Percentiles rank a stretch among this genome's conserved stretches.
phyloP scores from a whole-genome alignment of 2,888 invertebrate genomes.

The Polymixis lichenea region DNA sequence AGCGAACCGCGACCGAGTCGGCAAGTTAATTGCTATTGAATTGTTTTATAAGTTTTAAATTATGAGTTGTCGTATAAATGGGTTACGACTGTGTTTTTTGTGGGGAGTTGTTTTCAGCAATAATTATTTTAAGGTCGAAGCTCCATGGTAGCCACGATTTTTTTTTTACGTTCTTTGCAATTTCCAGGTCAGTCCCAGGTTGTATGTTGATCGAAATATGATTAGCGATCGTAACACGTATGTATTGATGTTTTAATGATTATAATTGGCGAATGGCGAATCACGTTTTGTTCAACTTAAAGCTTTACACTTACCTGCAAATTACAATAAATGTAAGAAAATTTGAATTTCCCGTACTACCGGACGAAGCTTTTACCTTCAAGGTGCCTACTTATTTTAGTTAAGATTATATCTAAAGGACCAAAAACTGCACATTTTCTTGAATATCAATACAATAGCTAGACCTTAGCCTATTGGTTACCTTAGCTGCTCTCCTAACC shows the following conservation, averaged over 20 bases:
- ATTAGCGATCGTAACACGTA: too few species aligned
- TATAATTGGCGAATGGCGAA: too few species aligned
- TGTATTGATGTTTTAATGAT: too few species aligned
- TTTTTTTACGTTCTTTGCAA: too few species aligned
- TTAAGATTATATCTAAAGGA: background rate
- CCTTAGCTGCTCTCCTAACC: background rate
- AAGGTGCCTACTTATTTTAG: background rate
- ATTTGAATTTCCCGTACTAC: too few species aligned
- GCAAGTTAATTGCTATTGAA: constrained; percentile 61
- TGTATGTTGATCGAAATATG: too few species aligned
- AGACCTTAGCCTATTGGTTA: background rate
- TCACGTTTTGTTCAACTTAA: too few species aligned
- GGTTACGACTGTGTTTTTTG: background rate
- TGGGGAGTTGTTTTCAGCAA: background rate
- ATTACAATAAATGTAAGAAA: too few species aligned
- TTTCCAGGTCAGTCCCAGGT: too few species aligned
- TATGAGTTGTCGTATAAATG: constrained; percentile 21
- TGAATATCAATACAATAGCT: background rate
- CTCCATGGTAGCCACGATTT: too few species aligned
- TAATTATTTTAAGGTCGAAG: background rate
- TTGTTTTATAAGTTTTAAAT: constrained; percentile 44
- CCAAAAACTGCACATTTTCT: background rate
- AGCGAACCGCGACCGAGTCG: constrained; percentile 65
- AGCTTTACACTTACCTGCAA: too few species aligned
- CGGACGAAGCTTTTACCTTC: too few species aligned